phyloP scores from a whole-genome alignment of 2,797 vertebrate genomes.

The Cuniculus paca region DNA sequence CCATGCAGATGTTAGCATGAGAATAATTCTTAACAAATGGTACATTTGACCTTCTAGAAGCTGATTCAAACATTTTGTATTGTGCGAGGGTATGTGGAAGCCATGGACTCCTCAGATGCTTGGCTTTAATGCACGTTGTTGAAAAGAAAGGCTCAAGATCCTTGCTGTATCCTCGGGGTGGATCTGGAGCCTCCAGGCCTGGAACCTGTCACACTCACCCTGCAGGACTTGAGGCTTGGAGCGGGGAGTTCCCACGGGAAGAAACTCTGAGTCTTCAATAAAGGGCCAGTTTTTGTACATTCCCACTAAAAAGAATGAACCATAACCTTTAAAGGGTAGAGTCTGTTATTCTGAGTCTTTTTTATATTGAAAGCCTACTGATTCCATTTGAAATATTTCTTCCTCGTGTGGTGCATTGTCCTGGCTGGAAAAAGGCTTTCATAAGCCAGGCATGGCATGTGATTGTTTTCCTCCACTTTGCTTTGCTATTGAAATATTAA shows the following conservation, averaged over 20 bases:
- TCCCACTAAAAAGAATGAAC: slow-evolving; percentile 38
- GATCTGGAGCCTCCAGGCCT: background rate
- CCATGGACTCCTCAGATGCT: background rate
- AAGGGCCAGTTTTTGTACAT: slow-evolving; percentile 33
- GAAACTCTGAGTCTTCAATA: background rate
- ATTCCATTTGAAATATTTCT: slow-evolving; percentile 43
- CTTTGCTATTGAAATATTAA: slow-evolving; percentile 81
- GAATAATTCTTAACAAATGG: slow-evolving; percentile 68
- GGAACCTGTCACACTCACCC: background rate
- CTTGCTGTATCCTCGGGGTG: background rate
- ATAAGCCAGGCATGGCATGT: background rate
- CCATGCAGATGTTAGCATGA: background rate
- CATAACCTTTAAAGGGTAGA: slow-evolving; percentile 57
- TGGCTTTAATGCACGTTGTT: background rate
- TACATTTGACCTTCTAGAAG: slow-evolving; percentile 40
- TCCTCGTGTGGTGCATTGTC: slow-evolving; percentile 14
- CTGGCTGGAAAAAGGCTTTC: slow-evolving; percentile 56
- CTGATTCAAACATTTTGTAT: slow-evolving; percentile 18
- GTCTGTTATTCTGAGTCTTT: background rate
- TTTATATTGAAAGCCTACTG: slow-evolving; percentile 37
- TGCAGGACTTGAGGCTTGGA: background rate
- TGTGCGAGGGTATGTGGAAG: background rate
- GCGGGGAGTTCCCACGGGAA: background rate
- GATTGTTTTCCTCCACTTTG: slow-evolving; percentile 54
- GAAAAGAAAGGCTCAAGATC: background rate